These are phyloP conservation scores for Melanostoma scalare DNA, from an alignment of 2,888 invertebrate genomes.

Conservation along the genomic window DNA sequence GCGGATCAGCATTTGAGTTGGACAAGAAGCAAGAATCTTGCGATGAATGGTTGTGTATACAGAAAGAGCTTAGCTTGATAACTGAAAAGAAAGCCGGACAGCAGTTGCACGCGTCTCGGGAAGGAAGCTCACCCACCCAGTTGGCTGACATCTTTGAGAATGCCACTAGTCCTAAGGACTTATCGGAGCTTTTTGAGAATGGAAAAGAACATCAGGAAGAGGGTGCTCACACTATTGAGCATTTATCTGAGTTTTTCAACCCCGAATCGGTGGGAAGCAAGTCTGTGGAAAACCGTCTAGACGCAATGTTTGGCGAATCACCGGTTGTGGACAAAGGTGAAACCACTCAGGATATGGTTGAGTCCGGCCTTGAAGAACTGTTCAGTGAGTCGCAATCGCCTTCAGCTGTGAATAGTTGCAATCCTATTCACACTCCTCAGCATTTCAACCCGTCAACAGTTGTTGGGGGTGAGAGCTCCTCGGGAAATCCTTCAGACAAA, in stretches of 20 bases:
- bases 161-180: constrained; percentile 79
- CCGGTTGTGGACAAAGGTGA: constrained; percentile 78
- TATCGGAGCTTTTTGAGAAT: constrained; percentile 73
- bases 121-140: constrained; percentile 72
- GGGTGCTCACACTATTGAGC: constrained; percentile 73
- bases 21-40: constrained; percentile 81
- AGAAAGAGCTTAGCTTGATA: constrained; percentile 85
- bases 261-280: constrained; percentile 79
- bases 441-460: constrained; percentile 46
- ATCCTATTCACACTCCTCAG: constrained; percentile 37
- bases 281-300: constrained; percentile 81
- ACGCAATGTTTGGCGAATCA: constrained; percentile 82
- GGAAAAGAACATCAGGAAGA: constrained; percentile 73
- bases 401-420: constrained; percentile 28
- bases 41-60: constrained; percentile 87
- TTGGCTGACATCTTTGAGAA: constrained; percentile 81
- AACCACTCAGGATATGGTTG: constrained; percentile 78
- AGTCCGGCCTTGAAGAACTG: constrained; percentile 80
- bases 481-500: constrained; percentile 56
- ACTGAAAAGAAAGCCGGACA: constrained; percentile 74
- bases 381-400: constrained; percentile 80
- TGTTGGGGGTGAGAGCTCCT: constrained; percentile 6
- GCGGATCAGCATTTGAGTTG: constrained; percentile 58
- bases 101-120: constrained; percentile 69
- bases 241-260: constrained; percentile 80